Evolutionary conservation across 2,888 invertebrate genomes (phyloP).

Genomic region (Imbricaverruca yamaguchii): DNA sequence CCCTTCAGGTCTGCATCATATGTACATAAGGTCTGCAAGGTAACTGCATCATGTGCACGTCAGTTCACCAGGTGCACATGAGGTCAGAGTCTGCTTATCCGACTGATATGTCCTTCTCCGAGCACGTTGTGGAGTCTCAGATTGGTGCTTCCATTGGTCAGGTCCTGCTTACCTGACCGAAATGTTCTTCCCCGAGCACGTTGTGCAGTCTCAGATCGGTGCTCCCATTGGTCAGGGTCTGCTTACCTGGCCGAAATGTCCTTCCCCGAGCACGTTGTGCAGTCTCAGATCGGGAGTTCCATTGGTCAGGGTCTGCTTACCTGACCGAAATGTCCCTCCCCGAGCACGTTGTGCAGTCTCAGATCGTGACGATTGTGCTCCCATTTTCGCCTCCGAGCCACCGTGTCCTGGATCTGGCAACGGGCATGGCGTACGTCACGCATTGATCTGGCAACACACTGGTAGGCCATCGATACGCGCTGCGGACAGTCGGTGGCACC

Average conservation of each 20-base stretch:
- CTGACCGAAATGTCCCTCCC: constrained; percentile 79
- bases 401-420: not conserved
- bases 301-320: constrained; percentile 39
- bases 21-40: too few species aligned
- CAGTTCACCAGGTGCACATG: too few species aligned
- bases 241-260: constrained; percentile 68
- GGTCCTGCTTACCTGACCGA: too few species aligned
- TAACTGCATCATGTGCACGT: too few species aligned
- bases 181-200: too few species aligned
- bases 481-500: too few species aligned
- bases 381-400: not conserved
- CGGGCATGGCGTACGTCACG: not conserved
- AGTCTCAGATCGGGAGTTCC: constrained; percentile 57
- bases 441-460: too few species aligned
- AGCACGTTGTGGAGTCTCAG: constrained; percentile 66
- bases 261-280: constrained; percentile 71
- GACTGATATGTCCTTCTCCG: constrained; percentile 78
- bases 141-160: constrained; percentile 41
- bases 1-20: too few species aligned
- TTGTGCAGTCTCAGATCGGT: too few species aligned
- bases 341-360: constrained; percentile 65
- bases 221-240: too few species aligned
- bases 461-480: too few species aligned
- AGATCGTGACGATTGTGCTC: constrained; percentile 56
- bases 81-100: constrained; percentile 43